Percentiles rank a stretch among this genome's conserved stretches.
Conservation (phyloP, 2,113 vertebrate species). For the Nycticryphes semicollaris region DNA sequence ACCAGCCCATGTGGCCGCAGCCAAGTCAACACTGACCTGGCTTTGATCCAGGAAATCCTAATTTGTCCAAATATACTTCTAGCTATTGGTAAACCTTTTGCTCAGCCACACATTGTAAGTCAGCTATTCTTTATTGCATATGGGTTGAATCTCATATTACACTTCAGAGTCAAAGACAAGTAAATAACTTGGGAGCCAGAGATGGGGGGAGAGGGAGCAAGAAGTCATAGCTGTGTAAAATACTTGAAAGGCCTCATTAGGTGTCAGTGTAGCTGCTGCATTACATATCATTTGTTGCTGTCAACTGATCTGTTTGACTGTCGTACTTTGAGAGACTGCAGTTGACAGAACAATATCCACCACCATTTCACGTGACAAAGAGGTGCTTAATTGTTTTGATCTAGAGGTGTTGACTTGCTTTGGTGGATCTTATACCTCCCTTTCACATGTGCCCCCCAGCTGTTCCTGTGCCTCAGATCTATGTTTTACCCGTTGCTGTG, state of each 20-base stretch:
- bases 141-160: constrained; percentile 7
- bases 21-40: neutral
- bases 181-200: neutral
- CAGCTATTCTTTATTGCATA: neutral
- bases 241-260: constrained; percentile 9
- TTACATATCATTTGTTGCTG: neutral
- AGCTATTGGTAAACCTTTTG: constrained; percentile 7
- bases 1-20: neutral
- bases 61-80: constrained; percentile 31
- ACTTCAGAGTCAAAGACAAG: neutral
- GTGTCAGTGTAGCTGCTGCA: neutral
- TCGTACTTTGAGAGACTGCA: neutral
- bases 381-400: neutral
- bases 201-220: neutral
- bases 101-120: neutral
- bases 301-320: constrained; percentile 1
- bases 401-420: neutral
- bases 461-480: neutral
- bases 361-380: neutral
- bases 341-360: neutral
- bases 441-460: neutral
- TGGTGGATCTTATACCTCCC: neutral
- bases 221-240: neutral
- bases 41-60: constrained; percentile 8
- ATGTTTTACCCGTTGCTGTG: neutral